Base-by-base conservation (phyloP, 2,797 vertebrate genomes). In the Periparus ater region DNA sequence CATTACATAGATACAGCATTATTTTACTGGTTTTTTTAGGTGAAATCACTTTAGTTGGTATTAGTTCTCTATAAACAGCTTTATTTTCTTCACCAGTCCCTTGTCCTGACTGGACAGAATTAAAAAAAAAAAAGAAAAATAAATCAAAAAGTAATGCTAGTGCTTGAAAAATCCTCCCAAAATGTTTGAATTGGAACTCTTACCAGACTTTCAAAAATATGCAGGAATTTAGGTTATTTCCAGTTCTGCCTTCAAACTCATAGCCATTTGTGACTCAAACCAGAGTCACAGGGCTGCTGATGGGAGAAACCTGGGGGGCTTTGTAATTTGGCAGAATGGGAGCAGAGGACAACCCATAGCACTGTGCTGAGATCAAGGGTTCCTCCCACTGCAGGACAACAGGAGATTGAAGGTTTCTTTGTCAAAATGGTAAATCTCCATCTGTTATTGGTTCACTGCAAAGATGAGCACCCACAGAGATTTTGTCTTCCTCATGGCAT, bases 221-320 rank as follows among this genome's bases (percentile, higher is more conserved):
- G 40, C 8, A 60, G 18, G 17, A 71, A 30, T 62, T 74, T 30
- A 47, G 9, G 34, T 62, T 29, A 53, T 73, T 76, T 82, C 36
- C n/a, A 82, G 20, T 38, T 79, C 45, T 58, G 4, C 20, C 50
- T 90, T 73, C 5, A 2, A 92, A 45, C 20, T 79, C 73, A 36
- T 1, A 21, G 58, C 36, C 25, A 38, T 51, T 48, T 78, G n/a
- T 30, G 45, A 32, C 54, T 84, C 51, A 66, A 76, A 55, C 9
- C 5, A 8, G 23, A 27, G 30, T 47, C 44, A 74, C 15, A 36
- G n/a, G 17, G n/a, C 27, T 66, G 42, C 34, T n/a, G 51, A 30
- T 26, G 20, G 32, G 30, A 91, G 32, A 85, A 73, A 66, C 4
- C 3, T n/a, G 25, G 0, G 7, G 0, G 2, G 3, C 20, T 79